Conservation (phyloP, 2,113 vertebrate species). For the Prunella himalayana region DNA sequence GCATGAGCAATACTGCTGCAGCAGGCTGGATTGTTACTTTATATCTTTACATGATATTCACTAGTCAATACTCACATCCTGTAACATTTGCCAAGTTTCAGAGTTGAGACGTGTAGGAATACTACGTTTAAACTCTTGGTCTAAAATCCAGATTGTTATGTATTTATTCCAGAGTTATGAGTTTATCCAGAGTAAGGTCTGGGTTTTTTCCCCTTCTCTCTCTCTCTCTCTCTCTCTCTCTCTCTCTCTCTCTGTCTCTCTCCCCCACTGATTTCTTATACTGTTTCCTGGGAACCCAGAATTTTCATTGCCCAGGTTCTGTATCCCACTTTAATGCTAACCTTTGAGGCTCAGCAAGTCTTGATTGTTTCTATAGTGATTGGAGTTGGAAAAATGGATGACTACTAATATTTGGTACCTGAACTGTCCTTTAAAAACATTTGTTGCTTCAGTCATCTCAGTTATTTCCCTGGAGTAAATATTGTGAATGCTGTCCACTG, state of each 20-base stretch:
- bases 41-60: background rate
- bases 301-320: background rate
- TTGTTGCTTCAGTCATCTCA: background rate
- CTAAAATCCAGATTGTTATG: background rate
- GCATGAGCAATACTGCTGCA: background rate
- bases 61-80: background rate
- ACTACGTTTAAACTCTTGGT: background rate
- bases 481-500: background rate
- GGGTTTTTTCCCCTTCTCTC: background rate
- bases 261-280: background rate
- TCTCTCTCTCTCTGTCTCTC: background rate
- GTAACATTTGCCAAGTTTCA: background rate
- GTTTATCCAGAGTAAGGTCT: background rate
- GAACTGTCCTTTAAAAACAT: background rate
- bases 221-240: background rate
- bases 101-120: background rate
- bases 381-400: background rate
- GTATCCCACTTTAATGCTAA: background rate
- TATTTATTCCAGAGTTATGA: background rate
- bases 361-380: background rate
- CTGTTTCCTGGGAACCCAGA: background rate
- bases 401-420: background rate
- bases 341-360: background rate
- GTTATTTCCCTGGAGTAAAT: background rate
- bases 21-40: background rate